phyloP scores from a whole-genome alignment of 1,140 invertebrate genomes.

The Wasmannia auropunctata region DNA sequence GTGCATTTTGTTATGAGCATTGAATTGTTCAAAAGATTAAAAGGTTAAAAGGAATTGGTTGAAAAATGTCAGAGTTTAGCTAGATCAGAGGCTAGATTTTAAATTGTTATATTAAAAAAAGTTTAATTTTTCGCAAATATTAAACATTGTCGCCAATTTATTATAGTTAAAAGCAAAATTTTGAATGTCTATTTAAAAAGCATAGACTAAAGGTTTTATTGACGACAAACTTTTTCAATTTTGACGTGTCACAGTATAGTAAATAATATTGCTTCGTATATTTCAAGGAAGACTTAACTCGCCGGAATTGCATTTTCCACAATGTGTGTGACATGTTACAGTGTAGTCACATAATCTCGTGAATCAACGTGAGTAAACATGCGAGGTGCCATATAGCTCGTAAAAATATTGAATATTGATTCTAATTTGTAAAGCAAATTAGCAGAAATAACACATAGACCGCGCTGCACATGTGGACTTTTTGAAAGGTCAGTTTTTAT shows the following conservation, averaged over 20 bases:
- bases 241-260: neutral
- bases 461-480: neutral
- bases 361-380: constrained; percentile 12
- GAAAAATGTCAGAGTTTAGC: neutral
- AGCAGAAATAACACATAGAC: constrained; percentile 28
- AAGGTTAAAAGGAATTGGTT: neutral
- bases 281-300: neutral
- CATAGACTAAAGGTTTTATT: neutral
- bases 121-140: neutral
- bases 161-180: neutral
- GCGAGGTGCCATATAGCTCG: neutral
- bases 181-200: neutral
- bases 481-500: constrained; percentile 20
- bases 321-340: neutral
- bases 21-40: neutral
- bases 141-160: neutral
- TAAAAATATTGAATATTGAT: constrained; percentile 58
- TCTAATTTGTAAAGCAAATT: constrained; percentile 54
- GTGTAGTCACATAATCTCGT: neutral
- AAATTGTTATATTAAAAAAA: neutral
- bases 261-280: neutral
- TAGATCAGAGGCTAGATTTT: neutral
- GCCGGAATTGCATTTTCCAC: neutral
- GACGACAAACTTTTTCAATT: neutral
- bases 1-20: neutral